Evolutionary conservation across 2,888 invertebrate genomes (phyloP), one percentile per base, ranked within the genome.

Genomic region (Platycnemis pennipes): DNA sequence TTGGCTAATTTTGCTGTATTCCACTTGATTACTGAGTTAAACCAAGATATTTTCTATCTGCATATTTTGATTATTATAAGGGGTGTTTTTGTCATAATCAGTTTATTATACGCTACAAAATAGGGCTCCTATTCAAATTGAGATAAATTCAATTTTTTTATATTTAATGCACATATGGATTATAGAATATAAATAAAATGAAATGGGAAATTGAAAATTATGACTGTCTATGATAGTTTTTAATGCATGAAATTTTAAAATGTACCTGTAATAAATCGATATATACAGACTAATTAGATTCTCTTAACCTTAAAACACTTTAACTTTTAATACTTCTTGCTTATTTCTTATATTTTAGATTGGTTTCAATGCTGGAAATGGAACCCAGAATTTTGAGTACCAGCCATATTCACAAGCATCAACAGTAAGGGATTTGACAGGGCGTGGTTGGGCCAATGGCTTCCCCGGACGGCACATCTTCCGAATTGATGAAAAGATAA

Each of bases 301-400:
- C n/a, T 69, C n/a, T 94, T 85, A 5, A 2, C 37, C 26, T 44
- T 0, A 91, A 26, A 56, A 49, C 22, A 69, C 31, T n/a, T 8
- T 37, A 42, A 94, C 56, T 53, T 45, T 94, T 56, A 46, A 31
- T 4, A 45, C 45, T 87, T 53, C 16, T n/a, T 69, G 16, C 56
- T 94, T n/a, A 94, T 94, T 94, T 63, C 86, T 69, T 46, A 46
- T 86, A 86, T 96, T n/a, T 85, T 95, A 99, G 99, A 98, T 99
- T 96, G 99, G 99, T 86, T 99, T 99, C 96, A 99, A 99, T 96
- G 99, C 98, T 94, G 99, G 99, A 94, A 99, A 99, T 96, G 99
- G 99, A 37, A 99, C 99, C 0, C 98, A 98, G 96, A 98, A 98
- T 95, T 99, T 98, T 96, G 98, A 99, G 96, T 99, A 99, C 96